Base-by-base conservation (phyloP, 2,888 invertebrate genomes). In the Monopis laevigella region DNA sequence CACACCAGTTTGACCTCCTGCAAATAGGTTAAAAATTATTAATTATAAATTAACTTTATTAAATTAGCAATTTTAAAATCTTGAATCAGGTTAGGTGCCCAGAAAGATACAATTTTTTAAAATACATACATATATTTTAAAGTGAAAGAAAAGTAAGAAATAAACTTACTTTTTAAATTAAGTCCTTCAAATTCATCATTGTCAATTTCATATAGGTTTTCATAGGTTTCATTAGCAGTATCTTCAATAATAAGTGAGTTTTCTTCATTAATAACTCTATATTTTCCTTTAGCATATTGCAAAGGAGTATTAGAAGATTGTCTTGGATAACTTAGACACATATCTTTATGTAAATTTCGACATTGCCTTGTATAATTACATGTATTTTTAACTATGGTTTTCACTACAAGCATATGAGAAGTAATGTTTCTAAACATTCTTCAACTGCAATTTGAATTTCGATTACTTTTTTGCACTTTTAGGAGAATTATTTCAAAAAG, bases 1-100 rank as follows among this genome's bases (percentile, higher is more conserved):
- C 0, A 96, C 96, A 19, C 96, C 96, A 48, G 65, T 82, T 45
- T 81, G 55, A 10, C 96, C 97, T 60, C 91, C 96, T 96, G 58
- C 35, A 82, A 78, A 46, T 38, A 50, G 21, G 26, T 43, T 19
- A 40, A 32, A 27, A 8, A 28, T 14, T 44, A 30, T 40, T 40
- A 14, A 19, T 34, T 27, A 17, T 39, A 46, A 27, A 12, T 21
- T 7, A n/a, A 29, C n/a, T 29, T 7, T 11, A 11, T n/a, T n/a
- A n/a, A 5, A 7, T 24, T 24, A n/a, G n/a, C n/a, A n/a, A n/a
- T n/a, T n/a, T n/a, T n/a, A n/a, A n/a, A 7, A 8, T 24, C 24
- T 24, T 24, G 8, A 7, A 7, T 24, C 24, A 24, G 24, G 6
- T 7, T 24, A 3, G 6, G 27, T 27, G 11, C 27, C 5, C 10